Conservation (phyloP, 2,113 vertebrate species). For the Gopherus flavomarginatus region DNA sequence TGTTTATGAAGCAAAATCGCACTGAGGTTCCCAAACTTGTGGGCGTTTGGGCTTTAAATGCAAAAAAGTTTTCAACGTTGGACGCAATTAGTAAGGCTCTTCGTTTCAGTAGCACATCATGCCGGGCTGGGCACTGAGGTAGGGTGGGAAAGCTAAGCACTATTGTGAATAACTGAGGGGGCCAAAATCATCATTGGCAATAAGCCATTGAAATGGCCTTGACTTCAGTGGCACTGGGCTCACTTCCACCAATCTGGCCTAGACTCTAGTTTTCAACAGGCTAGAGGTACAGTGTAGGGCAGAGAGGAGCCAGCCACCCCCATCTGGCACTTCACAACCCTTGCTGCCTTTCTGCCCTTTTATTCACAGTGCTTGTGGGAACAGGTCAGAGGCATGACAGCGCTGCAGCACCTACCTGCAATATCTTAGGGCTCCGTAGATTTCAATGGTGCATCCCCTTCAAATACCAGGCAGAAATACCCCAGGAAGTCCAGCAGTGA, state of each 20-base stretch:
- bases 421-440: neutral
- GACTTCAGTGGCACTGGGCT: neutral
- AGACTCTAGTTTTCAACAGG: neutral
- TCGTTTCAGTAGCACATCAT: neutral
- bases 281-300: neutral
- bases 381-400: neutral
- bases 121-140: neutral
- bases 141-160: neutral
- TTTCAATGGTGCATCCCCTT: neutral
- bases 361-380: neutral
- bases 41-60: neutral
- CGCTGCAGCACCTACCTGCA: neutral
- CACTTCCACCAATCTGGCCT: neutral
- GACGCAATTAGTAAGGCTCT: neutral
- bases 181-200: neutral
- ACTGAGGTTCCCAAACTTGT: neutral
- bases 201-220: neutral
- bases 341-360: neutral
- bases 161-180: neutral
- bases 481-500: neutral
- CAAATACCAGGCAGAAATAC: neutral
- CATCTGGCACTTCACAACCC: neutral
- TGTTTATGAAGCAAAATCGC: neutral
- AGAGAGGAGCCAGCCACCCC: neutral
- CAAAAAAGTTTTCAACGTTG: neutral